Evolutionary conservation across 2,888 invertebrate genomes (phyloP).

Genomic region (Antitype chi): DNA sequence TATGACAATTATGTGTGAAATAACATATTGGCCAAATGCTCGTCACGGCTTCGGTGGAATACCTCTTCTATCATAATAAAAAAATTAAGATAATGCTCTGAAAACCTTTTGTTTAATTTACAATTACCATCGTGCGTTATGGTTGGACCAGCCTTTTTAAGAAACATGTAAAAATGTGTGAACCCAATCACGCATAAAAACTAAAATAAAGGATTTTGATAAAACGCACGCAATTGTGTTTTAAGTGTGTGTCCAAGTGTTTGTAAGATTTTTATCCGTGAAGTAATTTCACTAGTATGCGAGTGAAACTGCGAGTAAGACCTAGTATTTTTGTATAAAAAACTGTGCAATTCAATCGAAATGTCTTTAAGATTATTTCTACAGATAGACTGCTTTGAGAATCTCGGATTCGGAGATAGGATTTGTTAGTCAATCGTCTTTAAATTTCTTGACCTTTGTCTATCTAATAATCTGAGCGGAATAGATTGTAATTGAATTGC

Average conservation of each 20-base stretch:
- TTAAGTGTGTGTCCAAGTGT: neutral
- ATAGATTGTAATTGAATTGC: constrained; percentile 36
- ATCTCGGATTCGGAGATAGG: constrained; percentile 8
- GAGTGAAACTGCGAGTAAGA: neutral
- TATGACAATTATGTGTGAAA: too few species aligned
- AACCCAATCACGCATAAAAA: neutral
- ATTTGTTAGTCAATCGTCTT: constrained; percentile 18
- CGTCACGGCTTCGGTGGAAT: too few species aligned
- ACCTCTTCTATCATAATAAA: too few species aligned
- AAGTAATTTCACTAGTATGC: neutral
- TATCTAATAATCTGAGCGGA: constrained; percentile 9
- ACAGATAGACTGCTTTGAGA: constrained; percentile 14
- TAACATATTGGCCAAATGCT: too few species aligned
- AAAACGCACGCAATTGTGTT: neutral
- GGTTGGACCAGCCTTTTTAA: too few species aligned
- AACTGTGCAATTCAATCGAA: constrained; percentile 29
- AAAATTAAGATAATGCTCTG: too few species aligned
- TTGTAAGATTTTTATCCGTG: neutral
- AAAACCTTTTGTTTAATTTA: too few species aligned
- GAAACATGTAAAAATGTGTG: neutral
- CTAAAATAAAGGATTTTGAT: neutral
- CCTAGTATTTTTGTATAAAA: neutral
- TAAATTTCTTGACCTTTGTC: constrained; percentile 13
- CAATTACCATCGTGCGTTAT: too few species aligned
- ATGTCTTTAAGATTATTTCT: constrained; percentile 35